Base-by-base conservation (phyloP, 2,888 invertebrate species). In the Papilio protenor region DNA sequence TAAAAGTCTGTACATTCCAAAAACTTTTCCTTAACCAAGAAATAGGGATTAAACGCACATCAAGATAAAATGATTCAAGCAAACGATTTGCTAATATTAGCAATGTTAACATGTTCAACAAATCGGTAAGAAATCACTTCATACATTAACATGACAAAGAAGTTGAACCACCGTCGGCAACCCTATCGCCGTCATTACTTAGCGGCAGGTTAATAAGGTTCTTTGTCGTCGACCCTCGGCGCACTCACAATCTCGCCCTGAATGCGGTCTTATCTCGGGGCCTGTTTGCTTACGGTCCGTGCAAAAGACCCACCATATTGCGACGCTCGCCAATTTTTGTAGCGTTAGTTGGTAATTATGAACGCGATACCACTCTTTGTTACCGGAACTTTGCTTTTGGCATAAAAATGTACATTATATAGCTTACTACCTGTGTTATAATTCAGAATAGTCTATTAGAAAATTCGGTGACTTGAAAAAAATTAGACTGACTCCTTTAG, bases 131-230 rank as follows among this genome's bases (percentile, higher is more conserved):
- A 88, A 89, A 88, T 89, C 86, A 89, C 84, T 84, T 84, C 83
- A 83, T 80, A 81, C 85, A 90, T 90, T 88, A 89, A 85, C 89
- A 90, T 90, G 85, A 89, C 88, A 91, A 91, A 90, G 87, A 87
- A 80, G 85, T 49, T 59, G 52, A 69, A 66, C 75, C 75, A 49
- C 57, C 69, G 52, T 61, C 83, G 84, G 87, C 88, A 88, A 90
- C 90, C 89, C 90, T 91, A 90, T 91, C 89, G 88, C 86, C 88
- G 88, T 93, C 91, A 92, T 93, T 93, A 92, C 89, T 90, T 90
- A 90, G 90, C 89, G 90, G 89, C 86, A 87, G 92, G 92, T 91
- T 93, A 93, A 93, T 92, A 93, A 90, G 91, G 88, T 91, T 90
- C 91, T 93, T 93, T 94, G 92, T 93, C 85, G 87, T 85, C 79